A percentile compares a stretch with the other conserved stretches of the same genome.
phyloP scores from a whole-genome alignment of 92 coral and sea anemone species.

The Siderastrea radians region DNA sequence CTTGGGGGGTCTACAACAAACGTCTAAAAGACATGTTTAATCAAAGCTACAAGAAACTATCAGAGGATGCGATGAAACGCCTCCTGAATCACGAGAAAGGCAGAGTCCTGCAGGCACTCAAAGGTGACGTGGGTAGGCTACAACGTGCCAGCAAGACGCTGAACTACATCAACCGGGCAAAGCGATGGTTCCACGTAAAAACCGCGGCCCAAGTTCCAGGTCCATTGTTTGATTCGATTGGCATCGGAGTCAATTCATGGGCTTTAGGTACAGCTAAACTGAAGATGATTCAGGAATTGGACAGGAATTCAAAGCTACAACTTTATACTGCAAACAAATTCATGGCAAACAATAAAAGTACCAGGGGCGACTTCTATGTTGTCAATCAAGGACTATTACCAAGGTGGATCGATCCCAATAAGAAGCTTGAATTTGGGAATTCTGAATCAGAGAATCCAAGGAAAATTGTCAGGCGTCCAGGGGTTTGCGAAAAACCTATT shows the following conservation, averaged over 20 bases:
- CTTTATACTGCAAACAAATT: neutral
- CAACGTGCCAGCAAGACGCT: neutral
- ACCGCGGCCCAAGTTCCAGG: neutral
- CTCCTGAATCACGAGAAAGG: neutral
- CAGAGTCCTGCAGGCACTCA: neutral
- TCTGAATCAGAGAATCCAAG: neutral
- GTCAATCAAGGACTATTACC: slow-evolving; percentile 29
- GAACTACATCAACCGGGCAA: slow-evolving; percentile 18
- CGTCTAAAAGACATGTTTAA: neutral
- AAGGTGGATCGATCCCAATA: neutral
- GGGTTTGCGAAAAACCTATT: neutral
- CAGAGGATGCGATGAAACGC: neutral
- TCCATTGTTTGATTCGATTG: slow-evolving; percentile 12
- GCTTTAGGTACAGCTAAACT: slow-evolving; percentile 10
- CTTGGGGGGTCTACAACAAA: neutral
- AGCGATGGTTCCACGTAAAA: slow-evolving; percentile 1
- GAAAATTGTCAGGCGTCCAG: neutral
- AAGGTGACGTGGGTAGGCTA: neutral
- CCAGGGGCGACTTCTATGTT: slow-evolving; percentile 10
- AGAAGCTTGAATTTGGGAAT: neutral
- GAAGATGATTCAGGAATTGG: slow-evolving; percentile 10
- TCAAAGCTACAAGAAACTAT: neutral
- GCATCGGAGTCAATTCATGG: slow-evolving; percentile 25
- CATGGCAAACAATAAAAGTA: neutral
- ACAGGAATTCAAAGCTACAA: neutral